These are phyloP conservation scores for Bombus cullumanus DNA, from an alignment of 1,140 invertebrate species.

Conservation along the genomic window DNA sequence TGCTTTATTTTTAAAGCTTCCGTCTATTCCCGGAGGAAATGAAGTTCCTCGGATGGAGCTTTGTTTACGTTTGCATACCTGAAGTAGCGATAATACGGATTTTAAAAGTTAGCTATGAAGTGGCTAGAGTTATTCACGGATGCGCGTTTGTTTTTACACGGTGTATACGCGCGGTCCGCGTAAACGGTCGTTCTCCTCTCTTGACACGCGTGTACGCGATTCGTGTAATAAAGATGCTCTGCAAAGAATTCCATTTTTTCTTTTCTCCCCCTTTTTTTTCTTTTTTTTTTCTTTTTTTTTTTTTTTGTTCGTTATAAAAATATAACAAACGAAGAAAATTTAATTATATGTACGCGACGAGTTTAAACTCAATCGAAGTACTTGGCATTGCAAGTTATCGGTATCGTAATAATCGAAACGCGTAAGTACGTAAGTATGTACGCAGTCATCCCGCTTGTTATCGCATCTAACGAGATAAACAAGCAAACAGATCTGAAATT, in stretches of 20 bases:
- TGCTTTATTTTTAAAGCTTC: conserved; percentile 11
- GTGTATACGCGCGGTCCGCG: conserved; percentile 8
- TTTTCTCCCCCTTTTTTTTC: fast-evolving
- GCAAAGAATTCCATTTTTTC: not conserved
- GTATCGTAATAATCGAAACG: no score
- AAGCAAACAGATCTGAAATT: not conserved
- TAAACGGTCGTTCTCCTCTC: conserved; percentile 12
- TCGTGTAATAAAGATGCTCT: not conserved
- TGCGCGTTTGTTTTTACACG: conserved; percentile 25
- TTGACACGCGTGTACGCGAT: not conserved
- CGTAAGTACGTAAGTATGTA: no score
- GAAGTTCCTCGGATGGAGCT: not conserved
- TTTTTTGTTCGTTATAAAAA: no score
- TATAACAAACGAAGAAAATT: no score
- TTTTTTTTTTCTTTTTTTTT: fast-evolving
- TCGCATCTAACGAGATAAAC: not conserved
- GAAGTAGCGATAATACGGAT: conserved; percentile 9
- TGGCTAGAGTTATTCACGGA: conserved; percentile 30
- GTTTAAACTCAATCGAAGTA: no score
- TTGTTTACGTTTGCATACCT: conserved; percentile 23
- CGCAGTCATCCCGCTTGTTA: no score
- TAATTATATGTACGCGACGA: no score
- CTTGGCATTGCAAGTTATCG: no score
- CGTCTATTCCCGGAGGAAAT: conserved; percentile 14
- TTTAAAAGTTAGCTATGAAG: conserved; percentile 10